These are phyloP conservation scores for Anseranas semipalmata DNA, from an alignment of 2,113 vertebrate genomes.

Conservation along the genomic window DNA sequence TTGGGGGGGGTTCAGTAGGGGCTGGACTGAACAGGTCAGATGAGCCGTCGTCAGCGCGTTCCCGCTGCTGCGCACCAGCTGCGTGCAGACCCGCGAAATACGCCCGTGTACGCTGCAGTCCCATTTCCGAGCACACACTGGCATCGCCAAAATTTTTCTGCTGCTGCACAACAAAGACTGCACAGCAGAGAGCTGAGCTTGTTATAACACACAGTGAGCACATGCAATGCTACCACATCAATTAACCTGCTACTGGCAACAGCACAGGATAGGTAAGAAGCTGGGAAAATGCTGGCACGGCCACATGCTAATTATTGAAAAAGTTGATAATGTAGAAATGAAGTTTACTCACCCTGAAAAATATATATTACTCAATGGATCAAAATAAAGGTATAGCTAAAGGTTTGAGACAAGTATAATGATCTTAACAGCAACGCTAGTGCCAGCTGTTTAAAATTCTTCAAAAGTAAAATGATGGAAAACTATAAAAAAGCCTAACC, in stretches of 20 bases:
- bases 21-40: not conserved
- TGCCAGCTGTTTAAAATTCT: conserved; percentile 17
- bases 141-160: rapidly evolving
- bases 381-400: not conserved
- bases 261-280: not conserved
- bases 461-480: conserved; percentile 32
- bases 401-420: not conserved
- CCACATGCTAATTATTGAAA: not conserved
- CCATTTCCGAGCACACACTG: rapidly evolving
- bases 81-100: rapidly evolving
- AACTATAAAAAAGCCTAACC: not conserved
- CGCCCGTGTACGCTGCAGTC: rapidly evolving
- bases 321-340: not conserved
- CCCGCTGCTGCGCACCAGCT: not conserved
- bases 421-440: not conserved
- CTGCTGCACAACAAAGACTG: not conserved
- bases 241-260: not conserved
- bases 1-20: not conserved
- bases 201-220: rapidly evolving
- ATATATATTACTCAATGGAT: not conserved
- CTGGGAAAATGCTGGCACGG: not conserved
- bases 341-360: not conserved
- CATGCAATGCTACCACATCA: not conserved
- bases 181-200: not conserved
- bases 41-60: rapidly evolving